Evolutionary conservation across 2,113 vertebrate genomes (phyloP).

Genomic region (Tautogolabrus adspersus): DNA sequence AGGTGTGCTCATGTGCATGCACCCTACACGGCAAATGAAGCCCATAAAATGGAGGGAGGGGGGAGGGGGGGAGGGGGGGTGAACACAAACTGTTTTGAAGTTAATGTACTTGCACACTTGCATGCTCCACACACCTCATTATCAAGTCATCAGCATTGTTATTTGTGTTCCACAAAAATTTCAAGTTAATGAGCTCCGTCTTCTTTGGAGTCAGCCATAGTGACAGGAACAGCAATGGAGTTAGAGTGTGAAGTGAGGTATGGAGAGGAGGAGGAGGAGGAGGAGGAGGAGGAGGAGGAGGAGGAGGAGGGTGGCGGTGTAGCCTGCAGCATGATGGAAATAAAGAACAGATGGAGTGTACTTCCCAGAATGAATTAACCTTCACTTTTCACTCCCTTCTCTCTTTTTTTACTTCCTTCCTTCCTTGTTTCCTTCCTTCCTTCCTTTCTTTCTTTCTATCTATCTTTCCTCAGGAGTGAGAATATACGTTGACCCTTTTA

Average conservation of each 20-base stretch:
- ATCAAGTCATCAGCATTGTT: constrained; percentile 71
- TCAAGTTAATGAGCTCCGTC: constrained; percentile 70
- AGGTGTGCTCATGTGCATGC: constrained; percentile 39
- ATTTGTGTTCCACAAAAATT: constrained; percentile 60
- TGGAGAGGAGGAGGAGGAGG: constrained; percentile 24
- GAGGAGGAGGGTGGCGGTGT: constrained; percentile 53
- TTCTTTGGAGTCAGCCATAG: constrained; percentile 42
- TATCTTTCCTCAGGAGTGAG: constrained; percentile 88
- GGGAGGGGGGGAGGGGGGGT: neutral
- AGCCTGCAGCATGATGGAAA: constrained; percentile 73
- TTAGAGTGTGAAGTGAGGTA: constrained; percentile 45
- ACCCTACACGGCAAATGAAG: constrained; percentile 50
- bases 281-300: constrained; percentile 36
- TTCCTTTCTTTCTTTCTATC: constrained; percentile 8
- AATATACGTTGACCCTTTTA: constrained; percentile 98
- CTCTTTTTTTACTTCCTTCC: constrained; percentile 25
- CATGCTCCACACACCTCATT: constrained; percentile 69
- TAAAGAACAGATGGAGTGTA: constrained; percentile 74
- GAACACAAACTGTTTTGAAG: constrained; percentile 50
- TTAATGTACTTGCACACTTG: constrained; percentile 57
- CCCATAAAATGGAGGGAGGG: constrained; percentile 36
- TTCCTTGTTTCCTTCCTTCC: neutral
- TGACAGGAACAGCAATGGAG: constrained; percentile 59
- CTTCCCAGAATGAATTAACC: constrained; percentile 67
- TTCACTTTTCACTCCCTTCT: constrained; percentile 34